Conservation (phyloP, 2,113 vertebrate genomes). For the Rhinoderma darwinii region DNA sequence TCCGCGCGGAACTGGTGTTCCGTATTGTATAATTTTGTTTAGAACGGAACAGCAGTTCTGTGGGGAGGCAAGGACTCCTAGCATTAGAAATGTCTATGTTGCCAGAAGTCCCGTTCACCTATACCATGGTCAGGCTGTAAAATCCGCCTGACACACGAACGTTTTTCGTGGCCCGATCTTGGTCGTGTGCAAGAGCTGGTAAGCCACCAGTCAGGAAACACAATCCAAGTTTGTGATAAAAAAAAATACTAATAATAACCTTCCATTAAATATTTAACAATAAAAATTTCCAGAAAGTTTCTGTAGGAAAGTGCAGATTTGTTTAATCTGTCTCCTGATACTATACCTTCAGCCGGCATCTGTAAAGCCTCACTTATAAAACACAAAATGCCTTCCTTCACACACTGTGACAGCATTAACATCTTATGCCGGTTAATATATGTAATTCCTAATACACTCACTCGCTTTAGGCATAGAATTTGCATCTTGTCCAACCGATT, state of each 20-base stretch:
- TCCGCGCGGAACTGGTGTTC: no score
- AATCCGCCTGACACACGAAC: no score
- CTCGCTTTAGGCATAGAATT: slow-evolving; percentile 51
- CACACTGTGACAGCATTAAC: slow-evolving; percentile 51
- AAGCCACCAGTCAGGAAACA: not conserved
- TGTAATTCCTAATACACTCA: slow-evolving; percentile 45
- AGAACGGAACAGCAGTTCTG: no score
- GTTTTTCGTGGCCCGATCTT: no score
- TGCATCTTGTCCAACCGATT: slow-evolving; percentile 55
- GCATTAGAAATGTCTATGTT: no score
- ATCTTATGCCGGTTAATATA: slow-evolving; percentile 52
- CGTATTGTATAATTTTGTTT: no score
- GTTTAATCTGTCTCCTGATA: slow-evolving; percentile 14
- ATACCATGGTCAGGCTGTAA: no score
- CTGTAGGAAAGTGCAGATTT: not conserved
- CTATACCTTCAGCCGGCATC: slow-evolving; percentile 19
- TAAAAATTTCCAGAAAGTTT: slow-evolving; percentile 10
- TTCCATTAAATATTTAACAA: not conserved
- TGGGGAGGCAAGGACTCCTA: no score
- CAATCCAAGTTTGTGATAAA: not conserved
- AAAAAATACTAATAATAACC: no score
- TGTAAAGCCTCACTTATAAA: slow-evolving; percentile 47
- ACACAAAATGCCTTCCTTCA: slow-evolving; percentile 37
- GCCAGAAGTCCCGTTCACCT: no score
- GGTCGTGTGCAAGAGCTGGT: no score